phyloP scores from a whole-genome alignment of 2,888 invertebrate genomes.

The Pyralis farinalis region DNA sequence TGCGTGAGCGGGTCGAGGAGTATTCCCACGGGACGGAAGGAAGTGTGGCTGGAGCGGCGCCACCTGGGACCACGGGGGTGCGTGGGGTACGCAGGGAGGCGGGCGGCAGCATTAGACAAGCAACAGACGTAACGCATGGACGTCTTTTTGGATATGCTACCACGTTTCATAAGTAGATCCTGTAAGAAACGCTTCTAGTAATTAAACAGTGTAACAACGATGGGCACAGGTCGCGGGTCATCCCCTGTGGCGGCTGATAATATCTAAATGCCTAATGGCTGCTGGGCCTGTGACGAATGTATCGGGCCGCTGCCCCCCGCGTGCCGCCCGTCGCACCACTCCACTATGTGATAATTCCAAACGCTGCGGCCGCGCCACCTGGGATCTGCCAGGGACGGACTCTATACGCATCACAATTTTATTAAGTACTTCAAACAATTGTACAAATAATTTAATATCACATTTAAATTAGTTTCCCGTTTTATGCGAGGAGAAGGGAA shows the following conservation, averaged over 20 bases:
- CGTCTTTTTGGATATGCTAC: no score
- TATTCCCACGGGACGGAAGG: conserved; percentile 64
- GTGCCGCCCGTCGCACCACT: conserved; percentile 50
- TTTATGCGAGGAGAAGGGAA: no score
- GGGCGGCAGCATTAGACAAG: conserved; percentile 37
- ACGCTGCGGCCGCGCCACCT: conserved; percentile 82
- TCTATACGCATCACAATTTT: conserved; percentile 22
- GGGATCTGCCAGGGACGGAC: conserved; percentile 73
- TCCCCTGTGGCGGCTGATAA: conserved; percentile 74
- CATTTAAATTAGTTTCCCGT: no score
- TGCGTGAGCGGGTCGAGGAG: conserved; percentile 54
- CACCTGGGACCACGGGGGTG: conserved; percentile 63
- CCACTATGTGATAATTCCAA: conserved; percentile 82
- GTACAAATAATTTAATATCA: no score
- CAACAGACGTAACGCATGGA: conserved; percentile 47
- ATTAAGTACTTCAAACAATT: neutral
- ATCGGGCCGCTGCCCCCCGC: conserved; percentile 51
- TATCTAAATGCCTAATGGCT: conserved; percentile 83
- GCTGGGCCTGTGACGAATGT: conserved; percentile 81
- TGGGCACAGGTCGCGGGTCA: conserved; percentile 70
- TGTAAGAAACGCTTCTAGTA: conserved; percentile 74
- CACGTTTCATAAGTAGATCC: no score
- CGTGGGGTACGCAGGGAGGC: conserved; percentile 16
- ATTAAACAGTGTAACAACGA: conserved; percentile 73
- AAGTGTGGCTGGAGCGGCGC: conserved; percentile 70